Evolutionary conservation across 1,140 invertebrate species (phyloP).

Genomic region (Drosophila subobscura): DNA sequence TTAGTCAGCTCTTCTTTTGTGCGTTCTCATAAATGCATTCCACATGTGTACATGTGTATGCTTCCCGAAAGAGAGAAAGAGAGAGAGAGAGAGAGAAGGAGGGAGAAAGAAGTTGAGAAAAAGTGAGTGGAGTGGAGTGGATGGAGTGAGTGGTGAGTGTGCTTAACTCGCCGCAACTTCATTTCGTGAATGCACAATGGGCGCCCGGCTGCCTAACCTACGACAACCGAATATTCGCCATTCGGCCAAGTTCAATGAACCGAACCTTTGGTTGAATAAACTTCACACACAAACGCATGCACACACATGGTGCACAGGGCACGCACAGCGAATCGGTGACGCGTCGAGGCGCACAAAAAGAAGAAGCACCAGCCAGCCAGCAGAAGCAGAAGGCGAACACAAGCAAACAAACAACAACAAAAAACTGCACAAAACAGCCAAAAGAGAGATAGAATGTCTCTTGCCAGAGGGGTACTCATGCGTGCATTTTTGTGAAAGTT

Average conservation of each 20-base stretch:
- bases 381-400: conserved; percentile 48
- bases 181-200: conserved; percentile 79
- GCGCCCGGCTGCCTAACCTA: conserved; percentile 66
- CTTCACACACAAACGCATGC: conserved; percentile 53
- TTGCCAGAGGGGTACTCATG: conserved; percentile 38
- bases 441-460: conserved; percentile 70
- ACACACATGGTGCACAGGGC: conserved; percentile 1
- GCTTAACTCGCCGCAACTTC: conserved; percentile 75
- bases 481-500: conserved; percentile 1
- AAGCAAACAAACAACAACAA: conserved; percentile 48
- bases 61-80: conserved; percentile 5
- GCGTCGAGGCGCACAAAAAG: conserved; percentile 66
- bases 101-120: neutral
- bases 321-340: conserved; percentile 55
- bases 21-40: conserved; percentile 54
- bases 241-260: conserved; percentile 81
- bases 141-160: conserved; percentile 35
- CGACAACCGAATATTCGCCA: conserved; percentile 81
- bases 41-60: neutral
- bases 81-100: neutral
- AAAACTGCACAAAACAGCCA: conserved; percentile 32
- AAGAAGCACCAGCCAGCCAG: conserved; percentile 31
- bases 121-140: neutral
- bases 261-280: conserved; percentile 80
- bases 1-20: conserved; percentile 59